These are phyloP conservation scores for Pseudobourletiella spinata DNA, from an alignment of 1,140 invertebrate species.

Conservation along the genomic window DNA sequence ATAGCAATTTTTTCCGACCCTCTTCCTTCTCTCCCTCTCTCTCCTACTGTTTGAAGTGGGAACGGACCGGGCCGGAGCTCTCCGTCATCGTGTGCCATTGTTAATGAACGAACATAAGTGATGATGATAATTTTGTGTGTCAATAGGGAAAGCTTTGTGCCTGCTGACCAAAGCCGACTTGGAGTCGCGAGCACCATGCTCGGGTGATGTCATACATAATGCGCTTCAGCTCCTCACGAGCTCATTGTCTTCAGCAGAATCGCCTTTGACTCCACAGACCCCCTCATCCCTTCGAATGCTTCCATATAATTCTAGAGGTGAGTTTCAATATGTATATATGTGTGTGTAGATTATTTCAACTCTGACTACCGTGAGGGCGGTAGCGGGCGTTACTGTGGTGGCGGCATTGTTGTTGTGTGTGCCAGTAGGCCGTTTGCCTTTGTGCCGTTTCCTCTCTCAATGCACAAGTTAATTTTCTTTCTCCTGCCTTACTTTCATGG, in stretches of 20 bases:
- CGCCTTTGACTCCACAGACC: slow-evolving; percentile 43
- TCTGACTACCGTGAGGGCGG: background rate
- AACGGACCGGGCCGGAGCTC: background rate
- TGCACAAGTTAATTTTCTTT: too few relatives aligned
- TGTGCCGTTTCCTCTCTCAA: too few relatives aligned
- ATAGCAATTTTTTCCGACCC: background rate
- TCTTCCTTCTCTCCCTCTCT: background rate
- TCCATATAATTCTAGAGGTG: slow-evolving; percentile 37
- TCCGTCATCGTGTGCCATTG: too few relatives aligned
- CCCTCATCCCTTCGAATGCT: slow-evolving; percentile 44
- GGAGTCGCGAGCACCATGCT: slow-evolving; percentile 77
- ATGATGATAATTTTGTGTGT: slow-evolving; percentile 16
- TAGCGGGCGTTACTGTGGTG: too few relatives aligned
- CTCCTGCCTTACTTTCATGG: too few relatives aligned
- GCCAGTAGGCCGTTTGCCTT: too few relatives aligned
- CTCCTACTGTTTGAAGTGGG: background rate
- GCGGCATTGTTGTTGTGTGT: too few relatives aligned
- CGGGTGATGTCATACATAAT: slow-evolving; percentile 88
- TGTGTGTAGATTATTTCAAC: background rate
- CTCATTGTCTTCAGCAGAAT: slow-evolving; percentile 66
- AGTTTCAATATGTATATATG: slow-evolving; percentile 6
- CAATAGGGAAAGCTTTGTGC: slow-evolving; percentile 74
- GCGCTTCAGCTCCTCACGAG: slow-evolving; percentile 80
- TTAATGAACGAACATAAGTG: too few relatives aligned
- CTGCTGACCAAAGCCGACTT: slow-evolving; percentile 80